Percentiles rank a stretch among this genome's conserved stretches.
Evolutionary conservation across 2,797 vertebrate species (phyloP).

Genomic region (Lepidocolaptes lacrymiger): DNA sequence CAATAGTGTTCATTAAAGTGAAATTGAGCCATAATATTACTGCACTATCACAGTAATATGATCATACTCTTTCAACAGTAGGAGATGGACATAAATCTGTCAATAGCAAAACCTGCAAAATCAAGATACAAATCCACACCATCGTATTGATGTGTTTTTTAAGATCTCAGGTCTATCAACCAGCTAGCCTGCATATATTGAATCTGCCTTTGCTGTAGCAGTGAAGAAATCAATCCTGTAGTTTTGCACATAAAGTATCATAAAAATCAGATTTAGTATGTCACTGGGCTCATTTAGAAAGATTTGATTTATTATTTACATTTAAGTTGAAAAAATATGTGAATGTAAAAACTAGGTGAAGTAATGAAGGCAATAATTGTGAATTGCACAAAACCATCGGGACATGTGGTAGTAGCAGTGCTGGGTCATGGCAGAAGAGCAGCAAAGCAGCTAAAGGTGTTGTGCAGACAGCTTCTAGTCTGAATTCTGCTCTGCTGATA

Average conservation of each 20-base stretch:
- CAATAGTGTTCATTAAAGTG: slow-evolving; percentile 36
- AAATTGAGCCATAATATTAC: slow-evolving; percentile 36
- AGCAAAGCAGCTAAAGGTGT: too few species aligned
- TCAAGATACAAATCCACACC: background rate
- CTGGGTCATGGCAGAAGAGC: too few species aligned
- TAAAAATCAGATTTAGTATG: slow-evolving; percentile 33
- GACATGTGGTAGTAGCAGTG: too few species aligned
- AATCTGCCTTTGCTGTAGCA: slow-evolving; percentile 12
- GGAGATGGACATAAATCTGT: background rate
- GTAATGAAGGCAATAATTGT: background rate
- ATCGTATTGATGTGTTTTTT: slow-evolving; percentile 43
- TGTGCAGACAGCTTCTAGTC: too few species aligned
- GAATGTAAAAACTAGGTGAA: background rate
- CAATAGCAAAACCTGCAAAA: slow-evolving; percentile 12
- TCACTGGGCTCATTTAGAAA: slow-evolving; percentile 39
- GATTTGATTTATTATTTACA: slow-evolving; percentile 32
- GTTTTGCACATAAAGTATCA: background rate
- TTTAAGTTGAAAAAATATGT: background rate
- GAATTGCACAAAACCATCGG: background rate
- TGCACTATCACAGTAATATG: background rate
- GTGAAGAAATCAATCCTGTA: slow-evolving; percentile 28
- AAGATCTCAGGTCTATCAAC: slow-evolving; percentile 33
- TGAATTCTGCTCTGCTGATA: background rate
- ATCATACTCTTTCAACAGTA: slow-evolving; percentile 19
- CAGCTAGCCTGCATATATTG: slow-evolving; percentile 17